Percentiles rank a stretch among this genome's conserved stretches.
These are phyloP conservation scores for Rhinolophus sinicus DNA, from an alignment of 2,113 vertebrate species.

Conservation along the genomic window DNA sequence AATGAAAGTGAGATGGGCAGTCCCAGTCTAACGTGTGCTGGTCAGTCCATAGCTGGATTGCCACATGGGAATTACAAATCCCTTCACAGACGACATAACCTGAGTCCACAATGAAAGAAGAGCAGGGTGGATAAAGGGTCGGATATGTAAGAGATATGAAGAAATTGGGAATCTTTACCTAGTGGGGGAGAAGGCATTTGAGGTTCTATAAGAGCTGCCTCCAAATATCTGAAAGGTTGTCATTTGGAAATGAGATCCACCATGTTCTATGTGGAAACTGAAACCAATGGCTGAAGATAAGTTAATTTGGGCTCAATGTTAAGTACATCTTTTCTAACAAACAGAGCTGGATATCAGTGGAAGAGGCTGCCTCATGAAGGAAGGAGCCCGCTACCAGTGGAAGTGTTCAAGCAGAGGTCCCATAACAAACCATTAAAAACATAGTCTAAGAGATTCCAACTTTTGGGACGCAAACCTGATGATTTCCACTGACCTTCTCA, in stretches of 20 bases:
- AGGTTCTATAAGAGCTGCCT: not conserved
- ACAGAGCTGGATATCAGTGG: not conserved
- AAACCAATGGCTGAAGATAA: slow-evolving; percentile 25
- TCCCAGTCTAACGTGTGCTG: not conserved
- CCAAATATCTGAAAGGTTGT: not conserved
- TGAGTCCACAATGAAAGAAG: not conserved
- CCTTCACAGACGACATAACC: not conserved
- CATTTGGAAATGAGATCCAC: not conserved
- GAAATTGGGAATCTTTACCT: not conserved
- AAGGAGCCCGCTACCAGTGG: too few relatives aligned
- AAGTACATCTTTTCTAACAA: not conserved
- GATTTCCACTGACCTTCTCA: not conserved
- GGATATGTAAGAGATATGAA: not conserved
- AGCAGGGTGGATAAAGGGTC: not conserved
- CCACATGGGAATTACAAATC: not conserved
- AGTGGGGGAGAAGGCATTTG: not conserved
- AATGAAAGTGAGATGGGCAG: not conserved
- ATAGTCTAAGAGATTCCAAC: not conserved
- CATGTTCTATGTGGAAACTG: not conserved
- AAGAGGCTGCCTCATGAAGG: not conserved
- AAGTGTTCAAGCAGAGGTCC: not conserved
- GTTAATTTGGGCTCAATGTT: not conserved
- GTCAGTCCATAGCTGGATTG: not conserved
- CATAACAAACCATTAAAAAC: not conserved
- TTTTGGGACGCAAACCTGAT: not conserved